A percentile compares a stretch with the other conserved stretches of the same genome.
phyloP scores from a whole-genome alignment of 92 coral and sea anemone genomes.

The Phenganax stokvisi region DNA sequence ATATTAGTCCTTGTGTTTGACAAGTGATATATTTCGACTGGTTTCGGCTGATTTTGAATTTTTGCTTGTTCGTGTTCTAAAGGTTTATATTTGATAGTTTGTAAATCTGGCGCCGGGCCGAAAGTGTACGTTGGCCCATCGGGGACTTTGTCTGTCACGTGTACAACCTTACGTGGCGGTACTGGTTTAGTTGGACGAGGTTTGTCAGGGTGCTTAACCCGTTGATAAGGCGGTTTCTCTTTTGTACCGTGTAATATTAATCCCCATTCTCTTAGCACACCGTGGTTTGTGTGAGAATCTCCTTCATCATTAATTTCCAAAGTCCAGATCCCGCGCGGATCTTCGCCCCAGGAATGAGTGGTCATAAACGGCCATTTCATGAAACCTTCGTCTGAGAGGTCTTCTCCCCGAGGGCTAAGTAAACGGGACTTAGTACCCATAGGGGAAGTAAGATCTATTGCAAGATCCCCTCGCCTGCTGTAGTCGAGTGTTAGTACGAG shows the following conservation, averaged over 20 bases:
- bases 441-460: conserved; percentile 85
- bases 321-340: conserved; percentile 97
- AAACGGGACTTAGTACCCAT: conserved; percentile 98
- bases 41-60: neutral
- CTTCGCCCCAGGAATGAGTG: conserved; percentile 99
- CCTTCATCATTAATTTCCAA: conserved; percentile 91
- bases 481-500: conserved; percentile 82
- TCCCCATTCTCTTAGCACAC: conserved; percentile 89
- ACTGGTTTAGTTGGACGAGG: conserved; percentile 70
- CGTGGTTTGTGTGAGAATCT: conserved; percentile 72
- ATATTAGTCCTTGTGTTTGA: neutral
- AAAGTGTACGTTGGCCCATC: conserved; percentile 81
- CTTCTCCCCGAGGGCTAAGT: conserved; percentile 88
- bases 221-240: conserved; percentile 80
- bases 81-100: conserved; percentile 25
- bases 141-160: conserved; percentile 54
- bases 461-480: conserved; percentile 89
- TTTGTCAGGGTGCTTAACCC: conserved; percentile 58
- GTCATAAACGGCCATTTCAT: conserved; percentile 99
- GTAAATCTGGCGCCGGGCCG: conserved; percentile 58
- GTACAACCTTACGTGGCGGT: conserved; percentile 45
- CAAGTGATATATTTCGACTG: neutral
- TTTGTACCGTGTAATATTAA: conserved; percentile 90
- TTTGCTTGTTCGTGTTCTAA: conserved; percentile 24
- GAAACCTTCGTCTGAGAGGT: conserved; percentile 96